Conservation (phyloP, 2,113 vertebrate genomes). For the Taurulus bubalis region DNA sequence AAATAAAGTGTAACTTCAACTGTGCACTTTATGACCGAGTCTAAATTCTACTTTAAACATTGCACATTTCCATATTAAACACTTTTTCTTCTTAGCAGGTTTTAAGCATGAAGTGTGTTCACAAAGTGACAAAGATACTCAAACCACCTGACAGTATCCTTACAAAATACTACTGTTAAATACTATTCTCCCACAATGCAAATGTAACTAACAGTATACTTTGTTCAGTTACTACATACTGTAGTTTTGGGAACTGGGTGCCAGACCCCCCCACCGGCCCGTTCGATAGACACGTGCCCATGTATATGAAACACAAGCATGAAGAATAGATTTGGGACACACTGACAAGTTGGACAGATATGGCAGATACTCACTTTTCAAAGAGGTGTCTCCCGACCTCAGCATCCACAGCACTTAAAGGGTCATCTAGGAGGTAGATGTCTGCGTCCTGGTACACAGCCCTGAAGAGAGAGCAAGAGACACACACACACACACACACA, state of each 20-base stretch:
- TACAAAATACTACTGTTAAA: no score
- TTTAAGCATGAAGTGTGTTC: no score
- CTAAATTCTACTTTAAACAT: no score
- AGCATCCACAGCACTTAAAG: slow-evolving; percentile 94
- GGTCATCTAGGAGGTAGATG: slow-evolving; percentile 95
- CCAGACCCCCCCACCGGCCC: no score
- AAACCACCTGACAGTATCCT: no score
- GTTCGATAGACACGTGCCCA: no score
- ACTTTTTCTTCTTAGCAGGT: no score
- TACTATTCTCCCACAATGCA: no score
- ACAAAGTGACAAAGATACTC: no score
- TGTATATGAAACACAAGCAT: not conserved
- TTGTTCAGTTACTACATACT: no score
- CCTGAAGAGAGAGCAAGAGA: slow-evolving; percentile 48
- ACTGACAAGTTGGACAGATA: not conserved
- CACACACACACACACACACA: not conserved
- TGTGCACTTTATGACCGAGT: not conserved
- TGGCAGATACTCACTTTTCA: slow-evolving; percentile 88
- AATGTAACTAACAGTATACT: no score
- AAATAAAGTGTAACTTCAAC: not conserved
- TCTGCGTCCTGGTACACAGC: slow-evolving; percentile 96
- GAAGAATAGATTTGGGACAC: not conserved
- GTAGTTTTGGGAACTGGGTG: not conserved
- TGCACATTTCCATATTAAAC: not conserved
- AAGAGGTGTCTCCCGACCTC: slow-evolving; percentile 95